Base-by-base conservation (phyloP, 2,113 vertebrate genomes). In the Platichthys flesus region DNA sequence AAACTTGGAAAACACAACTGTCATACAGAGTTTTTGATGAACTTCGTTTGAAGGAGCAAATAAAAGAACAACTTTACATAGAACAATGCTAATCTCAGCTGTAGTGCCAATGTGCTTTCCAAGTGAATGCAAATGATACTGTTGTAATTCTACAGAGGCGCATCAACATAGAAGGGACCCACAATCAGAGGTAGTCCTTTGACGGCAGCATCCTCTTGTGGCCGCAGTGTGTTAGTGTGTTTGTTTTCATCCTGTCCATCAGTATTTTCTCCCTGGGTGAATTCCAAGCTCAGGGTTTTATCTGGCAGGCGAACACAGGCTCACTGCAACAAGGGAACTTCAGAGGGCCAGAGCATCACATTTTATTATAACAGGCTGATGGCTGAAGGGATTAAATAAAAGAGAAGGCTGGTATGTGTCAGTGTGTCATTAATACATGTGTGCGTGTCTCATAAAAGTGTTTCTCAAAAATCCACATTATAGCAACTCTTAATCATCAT, bases 211-310 rank as follows among this genome's bases (percentile, higher is more conserved):
- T 81, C 88, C 88, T 88, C 91, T 64, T 60, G 88, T 88, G 92
- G 91, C 65, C 13, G 2, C 56, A 10, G 10, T 2, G 52, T 62
- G 78, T 10, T 59, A 3, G 55, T 76, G 80, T 72, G 58, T 83
- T 90, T 90, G 88, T 91, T 89, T 90, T 90, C 86, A 85, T 83
- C 68, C 79, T 74, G 78, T 16, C 71, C 47, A 57, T 76, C 81
- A 82, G 58, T 62, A 42, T 82, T 58, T 78, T 74, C 75, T 85
- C 79, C 12, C 65, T 54, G 79, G 63, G 79, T 88, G 78, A 85
- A 76, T 84, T 83, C 88, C 91, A 80, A 61, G 9, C 75, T 75
- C 80, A 63, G 78, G 78, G 62, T 89, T 87, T 81, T 84, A 77
- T 85, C 72, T 85, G 83, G 86, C 88, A 88, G 76, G 71, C 57